These are phyloP conservation scores for Trichogramma evanescens DNA, from an alignment of 2,888 invertebrate species.

Conservation along the genomic window DNA sequence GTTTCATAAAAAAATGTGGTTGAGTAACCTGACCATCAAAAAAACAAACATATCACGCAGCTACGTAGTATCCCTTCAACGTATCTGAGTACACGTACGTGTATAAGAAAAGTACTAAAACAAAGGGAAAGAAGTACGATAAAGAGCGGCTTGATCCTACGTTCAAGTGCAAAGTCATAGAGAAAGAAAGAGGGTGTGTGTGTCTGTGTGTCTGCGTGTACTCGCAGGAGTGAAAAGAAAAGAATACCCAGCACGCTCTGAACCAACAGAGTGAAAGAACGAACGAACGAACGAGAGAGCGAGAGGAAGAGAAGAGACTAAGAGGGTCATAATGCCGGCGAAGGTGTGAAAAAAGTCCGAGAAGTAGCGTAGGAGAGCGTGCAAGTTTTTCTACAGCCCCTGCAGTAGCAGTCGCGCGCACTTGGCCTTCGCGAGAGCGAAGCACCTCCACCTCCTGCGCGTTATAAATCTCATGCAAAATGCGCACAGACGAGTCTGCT, in stretches of 20 bases:
- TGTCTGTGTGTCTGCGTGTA: not conserved
- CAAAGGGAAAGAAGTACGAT: not conserved
- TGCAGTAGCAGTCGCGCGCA: not conserved
- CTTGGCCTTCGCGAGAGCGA: constrained; percentile 2
- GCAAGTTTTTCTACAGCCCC: not conserved
- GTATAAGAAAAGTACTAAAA: too few species aligned
- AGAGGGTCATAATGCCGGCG: constrained; percentile 16
- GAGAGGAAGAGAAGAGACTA: constrained; percentile 7
- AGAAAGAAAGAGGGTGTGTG: not conserved
- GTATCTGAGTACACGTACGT: too few species aligned
- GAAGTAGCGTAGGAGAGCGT: constrained; percentile 1
- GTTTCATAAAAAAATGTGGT: too few species aligned
- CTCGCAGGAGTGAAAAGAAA: not conserved
- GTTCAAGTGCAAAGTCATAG: not conserved
- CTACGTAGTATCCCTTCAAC: too few species aligned
- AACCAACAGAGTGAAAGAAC: not conserved
- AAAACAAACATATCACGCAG: too few species aligned
- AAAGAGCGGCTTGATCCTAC: not conserved
- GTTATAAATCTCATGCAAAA: constrained; percentile 18
- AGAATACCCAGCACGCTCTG: not conserved
- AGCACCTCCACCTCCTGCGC: not conserved
- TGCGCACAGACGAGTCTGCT: not conserved
- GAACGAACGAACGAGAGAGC: not conserved
- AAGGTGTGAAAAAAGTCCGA: not conserved
- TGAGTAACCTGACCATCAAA: too few species aligned